A percentile compares a stretch with the other conserved stretches of the same genome.
Evolutionary conservation across 1,140 invertebrate species (phyloP).

Genomic region (Calliopsis andreniformis): DNA sequence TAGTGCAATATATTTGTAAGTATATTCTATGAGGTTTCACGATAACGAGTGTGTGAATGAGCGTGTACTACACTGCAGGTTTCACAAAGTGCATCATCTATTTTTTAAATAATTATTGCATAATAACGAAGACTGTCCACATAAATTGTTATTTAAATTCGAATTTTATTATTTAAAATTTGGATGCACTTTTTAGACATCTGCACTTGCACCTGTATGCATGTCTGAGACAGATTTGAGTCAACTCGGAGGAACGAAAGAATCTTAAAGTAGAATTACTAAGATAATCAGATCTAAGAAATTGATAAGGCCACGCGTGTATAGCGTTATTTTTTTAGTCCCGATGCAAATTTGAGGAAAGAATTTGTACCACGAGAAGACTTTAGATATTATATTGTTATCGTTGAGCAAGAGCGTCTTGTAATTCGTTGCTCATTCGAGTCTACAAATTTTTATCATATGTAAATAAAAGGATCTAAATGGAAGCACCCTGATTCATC

Average conservation of each 20-base stretch:
- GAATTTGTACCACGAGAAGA: constrained; percentile 12
- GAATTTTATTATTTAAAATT: too few relatives aligned
- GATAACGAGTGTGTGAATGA: neutral
- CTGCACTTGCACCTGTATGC: too few relatives aligned
- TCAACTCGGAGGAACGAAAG: neutral
- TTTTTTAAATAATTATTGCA: too few relatives aligned
- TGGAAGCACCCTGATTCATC: constrained; percentile 4
- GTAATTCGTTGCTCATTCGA: constrained; percentile 33
- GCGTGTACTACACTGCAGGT: too few relatives aligned
- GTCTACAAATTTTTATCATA: constrained; percentile 58
- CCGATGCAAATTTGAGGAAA: neutral
- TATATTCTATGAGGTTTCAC: constrained; percentile 51
- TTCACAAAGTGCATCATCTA: too few relatives aligned
- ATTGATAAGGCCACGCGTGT: neutral
- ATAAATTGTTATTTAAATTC: too few relatives aligned
- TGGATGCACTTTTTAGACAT: neutral
- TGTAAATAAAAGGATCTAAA: constrained; percentile 48
- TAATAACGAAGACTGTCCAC: too few relatives aligned
- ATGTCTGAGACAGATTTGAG: neutral
- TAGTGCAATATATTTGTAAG: constrained; percentile 50
- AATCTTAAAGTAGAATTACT: neutral
- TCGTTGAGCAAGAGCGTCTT: constrained; percentile 25
- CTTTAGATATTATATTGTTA: constrained; percentile 35
- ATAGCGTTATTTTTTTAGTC: constrained; percentile 12
- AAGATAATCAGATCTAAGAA: too few relatives aligned